Evolutionary conservation across 2,888 invertebrate species (phyloP).

Genomic region (Ophion slaviceki): DNA sequence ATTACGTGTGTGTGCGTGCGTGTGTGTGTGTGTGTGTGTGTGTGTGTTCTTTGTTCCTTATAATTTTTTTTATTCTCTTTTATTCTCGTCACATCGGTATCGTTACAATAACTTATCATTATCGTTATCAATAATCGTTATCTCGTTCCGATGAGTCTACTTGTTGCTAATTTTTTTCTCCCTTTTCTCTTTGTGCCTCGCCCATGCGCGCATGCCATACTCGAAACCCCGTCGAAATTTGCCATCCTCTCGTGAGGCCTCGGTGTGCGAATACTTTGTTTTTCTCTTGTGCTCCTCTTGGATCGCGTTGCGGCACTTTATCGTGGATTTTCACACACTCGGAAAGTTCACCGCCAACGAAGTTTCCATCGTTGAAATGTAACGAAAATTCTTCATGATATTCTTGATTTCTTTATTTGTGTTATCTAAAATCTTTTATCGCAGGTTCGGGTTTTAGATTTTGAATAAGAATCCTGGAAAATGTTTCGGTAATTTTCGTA

Average conservation of each 20-base stretch:
- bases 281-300: background rate
- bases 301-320: conserved; percentile 33
- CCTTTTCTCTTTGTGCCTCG: background rate
- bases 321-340: background rate
- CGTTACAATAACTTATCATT: conserved; percentile 62
- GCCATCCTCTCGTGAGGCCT: conserved; percentile 36
- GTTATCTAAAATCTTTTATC: no score
- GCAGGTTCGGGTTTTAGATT: no score
- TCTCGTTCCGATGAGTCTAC: conserved; percentile 56
- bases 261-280: background rate
- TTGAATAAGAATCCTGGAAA: no score
- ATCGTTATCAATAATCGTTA: conserved; percentile 61
- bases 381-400: no score
- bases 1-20: background rate
- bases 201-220: no score
- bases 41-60: conserved; percentile 44
- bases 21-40: background rate
- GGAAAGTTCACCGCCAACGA: no score
- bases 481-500: no score
- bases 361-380: no score
- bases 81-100: conserved; percentile 63
- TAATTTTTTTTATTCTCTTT: conserved; percentile 52
- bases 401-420: no score
- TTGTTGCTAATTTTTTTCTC: conserved; percentile 40
- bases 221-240: background rate